Percentiles rank a stretch among this genome's conserved stretches.
These are phyloP conservation scores for Periophthalmus modestus DNA, from an alignment of 2,113 vertebrate species.

Conservation along the genomic window DNA sequence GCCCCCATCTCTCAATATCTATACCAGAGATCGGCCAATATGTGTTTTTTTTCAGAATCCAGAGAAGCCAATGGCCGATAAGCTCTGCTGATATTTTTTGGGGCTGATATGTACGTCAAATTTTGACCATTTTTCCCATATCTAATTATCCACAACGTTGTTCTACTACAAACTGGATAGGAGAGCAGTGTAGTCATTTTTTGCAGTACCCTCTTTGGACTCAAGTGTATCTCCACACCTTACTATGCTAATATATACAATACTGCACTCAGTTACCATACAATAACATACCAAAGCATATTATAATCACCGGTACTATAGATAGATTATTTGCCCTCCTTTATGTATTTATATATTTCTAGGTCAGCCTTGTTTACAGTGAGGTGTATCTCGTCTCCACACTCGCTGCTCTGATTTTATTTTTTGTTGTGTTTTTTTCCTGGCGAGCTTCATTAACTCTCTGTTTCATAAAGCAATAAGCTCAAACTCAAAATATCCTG, in stretches of 20 bases:
- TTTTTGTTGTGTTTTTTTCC: constrained; percentile 5
- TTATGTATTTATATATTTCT: background rate
- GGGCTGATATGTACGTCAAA: no score
- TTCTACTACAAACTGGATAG: no score
- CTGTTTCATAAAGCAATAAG: constrained; percentile 14
- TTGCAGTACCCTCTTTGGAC: background rate
- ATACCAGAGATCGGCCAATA: no score
- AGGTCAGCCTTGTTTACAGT: constrained; percentile 4
- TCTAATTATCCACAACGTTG: no score
- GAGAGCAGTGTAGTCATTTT: no score
- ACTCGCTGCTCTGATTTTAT: background rate
- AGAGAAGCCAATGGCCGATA: no score
- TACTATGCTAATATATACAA: background rate
- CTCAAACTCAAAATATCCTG: constrained; percentile 7
- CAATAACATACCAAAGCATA: background rate
- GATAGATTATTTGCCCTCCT: background rate
- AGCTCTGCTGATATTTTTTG: no score
- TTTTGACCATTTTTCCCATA: no score
- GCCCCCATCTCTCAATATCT: no score
- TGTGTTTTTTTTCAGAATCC: no score
- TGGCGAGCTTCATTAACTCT: constrained; percentile 14
- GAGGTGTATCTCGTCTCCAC: background rate
- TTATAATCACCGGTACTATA: background rate
- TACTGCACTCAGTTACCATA: background rate
- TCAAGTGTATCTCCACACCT: background rate